Conservation (phyloP, 1,140 invertebrate genomes). For the Drosophila arizonae region DNA sequence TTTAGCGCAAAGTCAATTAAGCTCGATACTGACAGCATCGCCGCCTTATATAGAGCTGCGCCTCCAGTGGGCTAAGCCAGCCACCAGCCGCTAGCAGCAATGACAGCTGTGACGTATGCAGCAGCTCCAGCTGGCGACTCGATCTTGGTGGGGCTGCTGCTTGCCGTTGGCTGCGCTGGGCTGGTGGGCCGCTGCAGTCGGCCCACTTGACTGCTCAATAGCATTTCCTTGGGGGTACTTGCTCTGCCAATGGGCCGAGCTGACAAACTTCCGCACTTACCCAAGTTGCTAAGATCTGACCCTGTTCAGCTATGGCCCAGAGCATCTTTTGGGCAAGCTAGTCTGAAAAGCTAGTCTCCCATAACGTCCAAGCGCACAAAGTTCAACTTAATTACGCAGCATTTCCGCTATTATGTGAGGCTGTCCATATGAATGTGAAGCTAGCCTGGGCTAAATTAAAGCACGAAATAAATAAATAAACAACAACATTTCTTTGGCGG, state of each 20-base stretch:
- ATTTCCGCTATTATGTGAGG: conserved; percentile 49
- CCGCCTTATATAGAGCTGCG: conserved; percentile 71
- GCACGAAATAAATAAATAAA: conserved; percentile 8
- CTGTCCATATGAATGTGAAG: conserved; percentile 3
- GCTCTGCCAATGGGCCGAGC: conserved; percentile 1
- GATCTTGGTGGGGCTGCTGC: conserved; percentile 33
- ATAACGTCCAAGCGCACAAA: conserved; percentile 46
- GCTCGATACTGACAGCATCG: conserved; percentile 53
- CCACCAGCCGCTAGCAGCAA: conserved; percentile 26
- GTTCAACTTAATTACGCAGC: conserved; percentile 63
- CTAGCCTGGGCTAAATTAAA: conserved; percentile 45
- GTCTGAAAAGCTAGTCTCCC: conserved; percentile 53
- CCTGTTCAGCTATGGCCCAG: conserved; percentile 16
- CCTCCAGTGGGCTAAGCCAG: conserved; percentile 50
- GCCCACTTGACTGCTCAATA: conserved; percentile 7
- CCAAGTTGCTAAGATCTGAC: background rate
- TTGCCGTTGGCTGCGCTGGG: conserved; percentile 35
- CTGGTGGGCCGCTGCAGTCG: conserved; percentile 41
- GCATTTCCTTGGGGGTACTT: conserved; percentile 19
- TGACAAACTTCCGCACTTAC: conserved; percentile 14
- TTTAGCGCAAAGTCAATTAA: conserved; percentile 79
- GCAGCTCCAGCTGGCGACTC: background rate
- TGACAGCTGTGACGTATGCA: conserved; percentile 62
- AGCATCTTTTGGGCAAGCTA: background rate
- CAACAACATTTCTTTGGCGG: conserved; percentile 68